These are phyloP conservation scores for Salvelinus fontinalis DNA, from an alignment of 2,113 vertebrate genomes.

Conservation along the genomic window DNA sequence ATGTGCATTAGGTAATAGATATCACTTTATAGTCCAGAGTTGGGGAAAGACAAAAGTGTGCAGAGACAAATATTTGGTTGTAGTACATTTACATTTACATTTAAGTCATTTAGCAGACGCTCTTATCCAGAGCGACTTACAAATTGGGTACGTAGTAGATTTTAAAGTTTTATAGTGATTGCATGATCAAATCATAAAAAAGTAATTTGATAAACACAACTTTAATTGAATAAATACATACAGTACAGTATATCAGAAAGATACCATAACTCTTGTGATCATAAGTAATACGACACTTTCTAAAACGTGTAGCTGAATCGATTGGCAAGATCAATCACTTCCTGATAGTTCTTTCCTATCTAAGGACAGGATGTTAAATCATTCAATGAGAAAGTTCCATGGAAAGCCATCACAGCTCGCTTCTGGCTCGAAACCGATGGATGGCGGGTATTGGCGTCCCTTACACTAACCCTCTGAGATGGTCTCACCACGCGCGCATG, in stretches of 20 bases:
- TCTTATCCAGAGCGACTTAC: too few species aligned
- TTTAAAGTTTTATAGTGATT: neutral
- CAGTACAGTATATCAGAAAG: too few species aligned
- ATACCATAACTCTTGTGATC: too few species aligned
- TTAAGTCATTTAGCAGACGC: too few species aligned
- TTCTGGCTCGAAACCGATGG: slow-evolving; percentile 18
- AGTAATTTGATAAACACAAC: neutral
- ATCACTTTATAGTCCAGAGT: neutral
- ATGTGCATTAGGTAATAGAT: neutral
- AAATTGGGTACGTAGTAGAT: too few species aligned
- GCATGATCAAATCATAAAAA: neutral
- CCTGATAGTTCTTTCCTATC: too few species aligned
- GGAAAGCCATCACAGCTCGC: slow-evolving; percentile 1
- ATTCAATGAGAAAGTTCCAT: too few species aligned
- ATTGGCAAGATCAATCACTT: too few species aligned
- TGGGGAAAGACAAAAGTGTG: neutral
- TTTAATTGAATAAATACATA: neutral
- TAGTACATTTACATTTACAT: neutral
- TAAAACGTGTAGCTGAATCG: too few species aligned
- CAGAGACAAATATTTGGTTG: neutral
- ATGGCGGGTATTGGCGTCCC: neutral
- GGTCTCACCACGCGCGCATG: neutral
- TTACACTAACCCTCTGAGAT: slow-evolving; percentile 4
- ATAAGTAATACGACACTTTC: too few species aligned
- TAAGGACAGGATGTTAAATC: too few species aligned